Evolutionary conservation across 2,113 vertebrate genomes (phyloP), one percentile per base, ranked within the genome.

Genomic region (Sturnira hondurensis): DNA sequence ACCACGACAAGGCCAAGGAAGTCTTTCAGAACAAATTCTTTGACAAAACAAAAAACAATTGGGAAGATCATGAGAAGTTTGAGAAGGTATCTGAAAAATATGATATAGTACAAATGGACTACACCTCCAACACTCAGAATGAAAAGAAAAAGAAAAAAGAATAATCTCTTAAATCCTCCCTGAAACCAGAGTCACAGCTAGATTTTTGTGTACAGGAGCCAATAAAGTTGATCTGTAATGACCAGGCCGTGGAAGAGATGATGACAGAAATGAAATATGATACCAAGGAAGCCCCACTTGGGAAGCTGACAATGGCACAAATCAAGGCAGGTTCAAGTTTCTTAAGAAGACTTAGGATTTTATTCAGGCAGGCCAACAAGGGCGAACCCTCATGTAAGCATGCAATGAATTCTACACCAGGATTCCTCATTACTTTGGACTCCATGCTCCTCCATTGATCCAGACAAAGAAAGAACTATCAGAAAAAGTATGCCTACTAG

Each of bases 221-320:
- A 58, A 97, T 99, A 14, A 98, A 99, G 95, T 97, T 99, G 45
- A 99, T 99, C 97, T 99, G 99, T 97, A 98, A 99, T 95, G 91
- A 99, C 2, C 99, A 99, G 91, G 98, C 99, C 87, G 99, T 99
- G 99, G 99, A 99, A 91, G 99, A 99, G 95, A 99, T 98, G 97
- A 99, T 99, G 93, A 96, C 99, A 80, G 99, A 99, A 98, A 99
- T 99, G 99, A 99, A 99, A 98, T 99, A 99, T n/a, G 99, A 99
- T 91, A 99, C 94, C 54, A 98, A 98, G 84, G 99, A 99, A 97
- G 99, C 99, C 84, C 99, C 99, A 33, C 98, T 99, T 0, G 99
- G 99, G 45, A 99, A 99, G 95, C 98, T 99, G 98, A 99, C 99
- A 0, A 92, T 97, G 11, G 98, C 99, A 86, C 99, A 99, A 98